Evolutionary conservation across 2,888 invertebrate genomes (phyloP).

Genomic region (Pimpla rufipes): DNA sequence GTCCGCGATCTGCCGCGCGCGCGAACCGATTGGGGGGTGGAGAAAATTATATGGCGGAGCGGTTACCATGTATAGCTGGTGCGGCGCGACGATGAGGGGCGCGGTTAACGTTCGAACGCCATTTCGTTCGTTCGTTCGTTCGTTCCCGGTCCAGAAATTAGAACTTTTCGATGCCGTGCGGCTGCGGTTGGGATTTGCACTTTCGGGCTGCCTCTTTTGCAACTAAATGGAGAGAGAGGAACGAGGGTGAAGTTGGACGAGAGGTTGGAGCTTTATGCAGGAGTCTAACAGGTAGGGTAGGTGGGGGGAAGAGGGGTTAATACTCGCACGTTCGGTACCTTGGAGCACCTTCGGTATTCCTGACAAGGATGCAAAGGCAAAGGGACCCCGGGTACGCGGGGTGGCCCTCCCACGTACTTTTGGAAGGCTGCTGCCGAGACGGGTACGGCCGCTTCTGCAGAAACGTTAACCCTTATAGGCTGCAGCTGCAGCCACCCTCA

Average conservation of each 20-base stretch:
- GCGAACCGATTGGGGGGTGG: constrained; percentile 41
- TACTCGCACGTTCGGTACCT: constrained; percentile 25
- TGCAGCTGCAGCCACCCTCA: constrained; percentile 53
- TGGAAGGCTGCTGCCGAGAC: constrained; percentile 42
- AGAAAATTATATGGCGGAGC: constrained; percentile 63
- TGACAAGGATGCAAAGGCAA: constrained; percentile 32
- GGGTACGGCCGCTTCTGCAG: constrained; percentile 26
- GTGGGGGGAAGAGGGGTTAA: not conserved
- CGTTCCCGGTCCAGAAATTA: constrained; percentile 57
- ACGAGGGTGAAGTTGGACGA: constrained; percentile 26
- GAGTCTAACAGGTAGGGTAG: constrained; percentile 2
- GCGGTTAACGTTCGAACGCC: constrained; percentile 38
- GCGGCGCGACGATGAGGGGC: constrained; percentile 21
- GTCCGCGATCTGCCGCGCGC: constrained; percentile 17
- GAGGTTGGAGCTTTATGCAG: constrained; percentile 23
- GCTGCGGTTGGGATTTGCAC: constrained; percentile 13
- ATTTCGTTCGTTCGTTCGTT: constrained; percentile 40
- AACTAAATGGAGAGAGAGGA: constrained; percentile 42
- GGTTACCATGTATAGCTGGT: constrained; percentile 22
- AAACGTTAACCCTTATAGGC: constrained; percentile 65
- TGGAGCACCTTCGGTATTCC: constrained; percentile 50
- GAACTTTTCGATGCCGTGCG: constrained; percentile 48
- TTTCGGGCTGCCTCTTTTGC: constrained; percentile 28
- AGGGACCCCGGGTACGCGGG: not conserved
- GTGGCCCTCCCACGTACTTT: constrained; percentile 41